Evolutionary conservation across 2,888 invertebrate genomes (phyloP), one percentile per base, ranked within the genome.

Genomic region (Ectemnius lituratus): DNA sequence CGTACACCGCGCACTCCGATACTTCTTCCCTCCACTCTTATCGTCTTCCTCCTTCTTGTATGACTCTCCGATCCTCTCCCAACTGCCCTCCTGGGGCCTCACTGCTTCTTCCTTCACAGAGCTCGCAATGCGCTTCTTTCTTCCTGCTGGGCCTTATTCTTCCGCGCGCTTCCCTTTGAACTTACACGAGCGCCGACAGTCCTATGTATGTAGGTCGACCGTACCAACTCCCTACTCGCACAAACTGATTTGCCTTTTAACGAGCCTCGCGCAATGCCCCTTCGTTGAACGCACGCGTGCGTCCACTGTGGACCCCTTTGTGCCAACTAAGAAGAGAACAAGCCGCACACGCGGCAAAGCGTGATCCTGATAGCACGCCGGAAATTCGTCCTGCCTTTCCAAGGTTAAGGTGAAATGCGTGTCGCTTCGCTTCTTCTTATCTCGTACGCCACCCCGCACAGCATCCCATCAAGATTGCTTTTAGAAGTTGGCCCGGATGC

Each of bases 171-270:
- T 1, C 8, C 70, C 75, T 78, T 78, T 78, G 75, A 73, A 63
- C 52, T 59, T 68, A 52, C 69, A 62, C 73, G 20, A 56, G 65
- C 46, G 67, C 75, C 77, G 80, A 77, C 70, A 46, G 63, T 59
- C 67, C 37, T 37, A 37, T 11, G 37, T 37, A 37, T 37, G 37
- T 37, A 37, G 37, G 37, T 37, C 37, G 37, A 6, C 6, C 11
- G 37, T 37, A 37, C 37, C 37, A 37, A 11, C 37, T 37, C 37
- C 5, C 8, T 37, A 37, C 37, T 37, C 37, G 37, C 63, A 47
- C 37, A 58, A 57, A 20, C 49, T 60, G 45, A 59, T 64, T 61
- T 58, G 58, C 67, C 66, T 64, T 67, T 74, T 64, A 65, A 72
- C 77, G 65, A 67, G 65, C 67, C 47, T 1, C 37, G 45, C 46